Evolutionary conservation across 2,113 vertebrate species (phyloP).

Genomic region (Hippocampus comes): DNA sequence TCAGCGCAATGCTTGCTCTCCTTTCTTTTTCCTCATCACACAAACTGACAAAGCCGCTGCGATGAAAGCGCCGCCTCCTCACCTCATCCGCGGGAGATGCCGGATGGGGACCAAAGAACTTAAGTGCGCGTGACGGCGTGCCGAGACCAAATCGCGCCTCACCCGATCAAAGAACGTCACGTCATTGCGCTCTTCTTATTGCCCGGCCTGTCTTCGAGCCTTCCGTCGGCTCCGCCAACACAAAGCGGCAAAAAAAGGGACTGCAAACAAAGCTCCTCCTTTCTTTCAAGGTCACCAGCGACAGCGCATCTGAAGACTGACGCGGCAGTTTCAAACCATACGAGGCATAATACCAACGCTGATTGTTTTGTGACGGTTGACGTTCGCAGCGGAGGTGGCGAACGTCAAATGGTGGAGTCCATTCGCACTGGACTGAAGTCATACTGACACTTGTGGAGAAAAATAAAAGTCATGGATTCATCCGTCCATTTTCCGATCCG

Average conservation of each 20-base stretch:
- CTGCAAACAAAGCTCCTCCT: constrained; percentile 26
- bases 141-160: constrained; percentile 10
- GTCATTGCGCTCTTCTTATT: constrained; percentile 45
- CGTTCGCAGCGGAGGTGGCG: no score
- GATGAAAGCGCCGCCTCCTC: not conserved
- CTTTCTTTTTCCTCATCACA: not conserved
- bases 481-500: no score
- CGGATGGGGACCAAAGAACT: constrained; percentile 12
- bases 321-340: not conserved
- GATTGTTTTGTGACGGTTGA: no score
- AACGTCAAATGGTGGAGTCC: no score
- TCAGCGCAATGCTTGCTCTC: not conserved
- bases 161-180: constrained; percentile 26
- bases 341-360: no score
- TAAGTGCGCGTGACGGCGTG: constrained; percentile 21
- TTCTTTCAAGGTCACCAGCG: constrained; percentile 19
- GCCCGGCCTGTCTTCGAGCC: constrained; percentile 17
- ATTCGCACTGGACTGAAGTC: no score
- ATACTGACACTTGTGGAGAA: no score
- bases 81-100: constrained; percentile 1
- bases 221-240: constrained; percentile 16
- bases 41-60: not conserved
- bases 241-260: constrained; percentile 23
- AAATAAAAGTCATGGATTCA: no score
- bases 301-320: not conserved